Evolutionary conservation across 2,113 vertebrate genomes (phyloP), one percentile per base, ranked within the genome.

Genomic region (Piprites chloris): DNA sequence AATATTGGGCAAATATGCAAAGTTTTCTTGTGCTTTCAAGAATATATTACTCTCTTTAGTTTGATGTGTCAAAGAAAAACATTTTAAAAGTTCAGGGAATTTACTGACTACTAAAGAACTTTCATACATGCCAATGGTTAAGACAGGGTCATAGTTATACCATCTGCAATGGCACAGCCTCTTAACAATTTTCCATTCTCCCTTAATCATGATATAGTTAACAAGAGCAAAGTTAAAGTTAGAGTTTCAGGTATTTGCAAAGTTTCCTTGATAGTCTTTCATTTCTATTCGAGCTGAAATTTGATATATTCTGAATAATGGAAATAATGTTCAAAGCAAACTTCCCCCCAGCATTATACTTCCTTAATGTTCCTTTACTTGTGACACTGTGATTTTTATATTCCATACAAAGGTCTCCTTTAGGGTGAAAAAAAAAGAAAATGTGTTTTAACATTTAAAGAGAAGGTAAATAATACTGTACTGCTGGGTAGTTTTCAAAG

Each of bases 291-390:
- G 73, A 82, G 37, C 37, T 94, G 68, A 89, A 85, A 66, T 21
- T 74, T 93, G 79, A 52, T 41, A 13, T 62, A 37, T 90, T 56
- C 53, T 56, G 69, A 88, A 91, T 86, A 88, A 75, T 85, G 52
- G 96, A 94, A 95, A 94, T 88, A 97, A 89, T 12, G 78, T 90
- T 97, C 88, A 97, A 97, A 97, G 95, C 33, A 58, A 56, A 41
- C 33, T 28, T 58, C 9, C n/a, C 35, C 74, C 66, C 63, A 80
- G 85, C 44, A 63, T 85, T 93, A 62, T 27, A 35, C 82, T 93
- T 73, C 69, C 85, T 95, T 95, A 91, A 96, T 93, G 89, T 80
- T 53, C 53, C n/a, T 95, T 95, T 55, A 67, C 92, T 89, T 49
- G 30, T 87, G 76, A 94, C 80, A 78, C 56, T 89, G 50, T 67